A percentile compares a stretch with the other conserved stretches of the same genome.
Conservation (phyloP, 2,113 vertebrate genomes). For the Sialia sialis region DNA sequence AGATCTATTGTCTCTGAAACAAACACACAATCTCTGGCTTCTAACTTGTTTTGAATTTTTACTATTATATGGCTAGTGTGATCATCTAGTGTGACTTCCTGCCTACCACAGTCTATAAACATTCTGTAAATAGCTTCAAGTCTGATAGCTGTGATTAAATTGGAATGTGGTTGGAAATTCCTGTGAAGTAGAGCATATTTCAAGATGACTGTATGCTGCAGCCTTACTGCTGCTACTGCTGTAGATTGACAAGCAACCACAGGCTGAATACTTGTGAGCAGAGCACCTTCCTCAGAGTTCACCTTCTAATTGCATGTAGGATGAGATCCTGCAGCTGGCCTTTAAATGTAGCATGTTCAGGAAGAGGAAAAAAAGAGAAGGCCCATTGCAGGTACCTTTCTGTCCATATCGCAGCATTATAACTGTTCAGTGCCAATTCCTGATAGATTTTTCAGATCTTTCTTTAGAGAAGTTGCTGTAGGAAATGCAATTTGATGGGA, state of each 20-base stretch:
- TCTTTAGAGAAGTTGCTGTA: not conserved
- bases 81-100: conserved; percentile 50
- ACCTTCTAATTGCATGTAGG: fast-evolving
- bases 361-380: too few relatives aligned
- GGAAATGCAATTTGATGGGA: not conserved
- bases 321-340: not conserved
- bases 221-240: not conserved
- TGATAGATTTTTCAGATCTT: not conserved
- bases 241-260: not conserved
- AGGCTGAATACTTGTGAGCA: not conserved
- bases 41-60: conserved; percentile 48
- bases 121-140: conserved; percentile 57
- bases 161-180: conserved; percentile 34
- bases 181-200: not conserved
- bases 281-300: not conserved
- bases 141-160: conserved; percentile 36
- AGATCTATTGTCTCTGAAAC: conserved; percentile 40
- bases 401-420: fast-evolving
- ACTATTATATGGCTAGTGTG: conserved; percentile 20
- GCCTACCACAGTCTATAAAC: conserved; percentile 36
- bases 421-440: not conserved
- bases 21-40: conserved; percentile 40
- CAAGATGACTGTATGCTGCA: not conserved
- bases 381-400: not conserved
- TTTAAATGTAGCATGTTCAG: not conserved